These are phyloP conservation scores for Tauraco hartlaubi DNA, from an alignment of 2,797 vertebrate species.

Conservation along the genomic window DNA sequence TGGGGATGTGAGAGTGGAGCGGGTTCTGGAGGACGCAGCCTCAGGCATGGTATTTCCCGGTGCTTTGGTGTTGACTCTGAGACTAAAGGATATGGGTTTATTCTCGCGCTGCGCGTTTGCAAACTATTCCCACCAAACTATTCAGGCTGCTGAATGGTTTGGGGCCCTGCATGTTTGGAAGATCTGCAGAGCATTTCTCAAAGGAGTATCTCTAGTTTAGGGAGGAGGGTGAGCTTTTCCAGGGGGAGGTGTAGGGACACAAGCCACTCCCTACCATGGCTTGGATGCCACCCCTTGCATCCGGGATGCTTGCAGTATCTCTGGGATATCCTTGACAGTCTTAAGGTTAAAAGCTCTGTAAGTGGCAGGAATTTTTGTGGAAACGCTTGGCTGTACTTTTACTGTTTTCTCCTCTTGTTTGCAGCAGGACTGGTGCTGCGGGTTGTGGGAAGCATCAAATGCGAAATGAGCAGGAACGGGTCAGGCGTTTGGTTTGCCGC, in stretches of 20 bases:
- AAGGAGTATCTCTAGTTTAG: not conserved
- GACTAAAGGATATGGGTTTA: not conserved
- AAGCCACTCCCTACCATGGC: accelerated
- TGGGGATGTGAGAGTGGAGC: not conserved
- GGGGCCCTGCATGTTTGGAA: not conserved
- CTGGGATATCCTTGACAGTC: not conserved
- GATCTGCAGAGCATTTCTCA: not conserved
- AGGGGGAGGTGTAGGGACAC: accelerated
- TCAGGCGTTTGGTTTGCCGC: not conserved
- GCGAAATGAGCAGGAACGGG: not conserved
- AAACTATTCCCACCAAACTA: not conserved
- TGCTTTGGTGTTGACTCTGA: not conserved
- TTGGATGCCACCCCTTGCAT: not conserved
- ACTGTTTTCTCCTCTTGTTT: not conserved
- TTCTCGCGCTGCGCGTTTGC: not conserved
- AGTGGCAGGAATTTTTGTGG: not conserved
- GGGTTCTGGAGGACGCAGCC: not conserved
- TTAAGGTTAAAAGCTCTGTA: not conserved
- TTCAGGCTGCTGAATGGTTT: not conserved
- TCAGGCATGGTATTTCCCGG: not conserved
- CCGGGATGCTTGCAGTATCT: not conserved
- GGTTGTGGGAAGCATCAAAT: not conserved
- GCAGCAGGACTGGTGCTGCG: not conserved
- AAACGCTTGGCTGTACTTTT: not conserved
- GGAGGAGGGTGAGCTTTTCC: not conserved